These are phyloP conservation scores for Protonibea diacanthus DNA, from an alignment of 2,797 vertebrate species.

Conservation along the genomic window DNA sequence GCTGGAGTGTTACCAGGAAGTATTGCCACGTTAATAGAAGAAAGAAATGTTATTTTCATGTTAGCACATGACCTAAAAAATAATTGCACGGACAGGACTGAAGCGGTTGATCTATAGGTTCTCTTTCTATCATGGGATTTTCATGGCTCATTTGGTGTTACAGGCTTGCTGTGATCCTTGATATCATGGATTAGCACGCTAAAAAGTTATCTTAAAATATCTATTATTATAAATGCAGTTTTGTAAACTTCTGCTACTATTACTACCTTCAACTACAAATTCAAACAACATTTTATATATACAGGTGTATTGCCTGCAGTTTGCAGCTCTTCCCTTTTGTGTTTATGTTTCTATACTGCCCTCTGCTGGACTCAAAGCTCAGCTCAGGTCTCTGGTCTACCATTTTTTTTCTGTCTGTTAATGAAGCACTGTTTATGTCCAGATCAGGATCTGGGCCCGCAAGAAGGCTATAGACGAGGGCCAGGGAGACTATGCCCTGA, in stretches of 20 bases:
- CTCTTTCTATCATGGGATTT: not conserved
- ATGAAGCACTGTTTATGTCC: conserved; percentile 18
- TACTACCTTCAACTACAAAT: not conserved
- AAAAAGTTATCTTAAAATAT: not conserved
- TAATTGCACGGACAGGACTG: not conserved
- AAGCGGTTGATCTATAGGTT: not conserved
- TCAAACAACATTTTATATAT: no score
- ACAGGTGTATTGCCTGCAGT: no score
- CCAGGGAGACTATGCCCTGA: conserved; percentile 86
- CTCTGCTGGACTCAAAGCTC: conserved; percentile 63
- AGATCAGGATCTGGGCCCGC: conserved; percentile 95
- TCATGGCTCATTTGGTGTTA: no score
- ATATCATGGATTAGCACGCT: not conserved
- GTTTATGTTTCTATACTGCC: conserved; percentile 33
- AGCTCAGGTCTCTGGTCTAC: not conserved
- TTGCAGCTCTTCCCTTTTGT: not conserved
- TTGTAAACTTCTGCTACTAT: not conserved
- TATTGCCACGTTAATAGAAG: not conserved
- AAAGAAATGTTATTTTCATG: not conserved
- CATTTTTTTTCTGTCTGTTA: not conserved
- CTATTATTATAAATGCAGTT: not conserved
- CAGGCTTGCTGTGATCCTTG: not conserved
- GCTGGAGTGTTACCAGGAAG: not conserved
- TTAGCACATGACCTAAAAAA: not conserved
- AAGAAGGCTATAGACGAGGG: conserved; percentile 79